phyloP scores from a whole-genome alignment of 2,113 vertebrate species.

The Leptobrachium ailaonicum region DNA sequence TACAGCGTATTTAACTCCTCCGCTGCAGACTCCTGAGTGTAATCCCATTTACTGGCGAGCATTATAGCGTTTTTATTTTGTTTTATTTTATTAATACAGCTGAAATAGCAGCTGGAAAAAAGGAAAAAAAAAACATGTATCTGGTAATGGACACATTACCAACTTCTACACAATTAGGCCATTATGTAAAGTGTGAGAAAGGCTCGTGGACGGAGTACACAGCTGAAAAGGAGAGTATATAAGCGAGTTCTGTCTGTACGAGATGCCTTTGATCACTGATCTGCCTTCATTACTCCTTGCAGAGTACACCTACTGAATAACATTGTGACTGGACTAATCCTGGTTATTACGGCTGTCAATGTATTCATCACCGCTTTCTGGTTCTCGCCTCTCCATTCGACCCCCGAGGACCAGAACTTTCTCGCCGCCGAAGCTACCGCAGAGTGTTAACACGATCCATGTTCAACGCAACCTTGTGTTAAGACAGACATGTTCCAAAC shows the following conservation, averaged over 20 bases:
- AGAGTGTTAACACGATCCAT: conserved; percentile 37
- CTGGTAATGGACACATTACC: conserved; percentile 18
- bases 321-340: conserved; percentile 53
- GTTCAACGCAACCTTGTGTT: conserved; percentile 39
- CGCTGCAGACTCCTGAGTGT: no score
- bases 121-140: conserved; percentile 12
- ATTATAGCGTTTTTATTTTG: no score
- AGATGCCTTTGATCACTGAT: conserved; percentile 43
- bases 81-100: no score
- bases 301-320: conserved; percentile 51
- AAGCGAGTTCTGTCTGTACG: conserved; percentile 1
- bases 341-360: conserved; percentile 51
- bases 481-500: conserved; percentile 30
- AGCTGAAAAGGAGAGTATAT: conserved; percentile 26
- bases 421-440: conserved; percentile 11
- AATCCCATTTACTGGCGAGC: no score
- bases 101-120: no score
- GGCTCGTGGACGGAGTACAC: neutral
- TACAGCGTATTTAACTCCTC: no score
- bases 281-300: conserved; percentile 40
- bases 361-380: conserved; percentile 47
- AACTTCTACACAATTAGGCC: conserved; percentile 28
- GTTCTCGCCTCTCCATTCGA: conserved; percentile 49
- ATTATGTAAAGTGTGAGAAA: conserved; percentile 24
- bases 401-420: conserved; percentile 36